Evolutionary conservation across 2,888 invertebrate genomes (phyloP).

Genomic region (Pachydiplax longipennis): DNA sequence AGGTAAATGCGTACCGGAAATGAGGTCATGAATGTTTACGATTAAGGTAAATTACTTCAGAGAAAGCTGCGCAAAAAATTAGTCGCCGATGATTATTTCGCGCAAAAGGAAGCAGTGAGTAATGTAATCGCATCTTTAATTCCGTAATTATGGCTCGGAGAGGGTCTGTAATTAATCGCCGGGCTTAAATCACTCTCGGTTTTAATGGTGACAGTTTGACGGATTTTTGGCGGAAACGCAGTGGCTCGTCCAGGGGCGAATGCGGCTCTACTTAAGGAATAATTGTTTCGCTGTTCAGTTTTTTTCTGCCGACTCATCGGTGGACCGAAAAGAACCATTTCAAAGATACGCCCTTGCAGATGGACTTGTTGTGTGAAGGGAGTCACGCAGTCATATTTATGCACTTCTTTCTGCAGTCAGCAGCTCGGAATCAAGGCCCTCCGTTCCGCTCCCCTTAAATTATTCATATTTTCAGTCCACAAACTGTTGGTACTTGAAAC

Average conservation of each 20-base stretch:
- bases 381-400: background rate
- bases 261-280: background rate
- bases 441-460: background rate
- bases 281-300: background rate
- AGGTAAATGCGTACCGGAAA: background rate
- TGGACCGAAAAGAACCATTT: background rate
- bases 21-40: background rate
- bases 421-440: background rate
- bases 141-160: background rate
- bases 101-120: background rate
- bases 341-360: background rate
- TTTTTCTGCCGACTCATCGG: background rate
- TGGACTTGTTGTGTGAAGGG: background rate
- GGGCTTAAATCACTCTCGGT: background rate
- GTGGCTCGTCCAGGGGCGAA: background rate
- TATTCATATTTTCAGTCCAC: background rate
- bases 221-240: background rate
- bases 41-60: background rate
- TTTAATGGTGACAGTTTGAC: background rate
- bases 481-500: too few species aligned
- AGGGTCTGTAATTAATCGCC: background rate
- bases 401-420: background rate
- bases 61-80: background rate
- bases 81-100: background rate
- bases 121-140: background rate